Percentiles rank a stretch among this genome's conserved stretches.
Evolutionary conservation across 2,113 vertebrate genomes (phyloP).

Genomic region (Notiomystis cincta): DNA sequence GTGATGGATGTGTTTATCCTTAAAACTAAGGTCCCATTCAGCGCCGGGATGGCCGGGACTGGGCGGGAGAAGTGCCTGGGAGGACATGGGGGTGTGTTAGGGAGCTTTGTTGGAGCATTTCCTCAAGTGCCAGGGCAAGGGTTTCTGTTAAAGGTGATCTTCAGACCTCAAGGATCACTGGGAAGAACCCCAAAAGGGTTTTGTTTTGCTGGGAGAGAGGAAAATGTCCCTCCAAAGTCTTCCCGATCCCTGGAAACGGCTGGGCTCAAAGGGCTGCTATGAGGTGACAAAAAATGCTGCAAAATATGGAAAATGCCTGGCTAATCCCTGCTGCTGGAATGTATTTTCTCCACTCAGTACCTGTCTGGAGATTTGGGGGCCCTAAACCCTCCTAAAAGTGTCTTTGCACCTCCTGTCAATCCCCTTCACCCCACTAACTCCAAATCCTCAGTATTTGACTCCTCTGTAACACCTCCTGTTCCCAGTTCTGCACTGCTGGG

Average conservation of each 20-base stretch:
- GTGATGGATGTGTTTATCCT: slow-evolving; percentile 59
- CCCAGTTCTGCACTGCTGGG: neutral
- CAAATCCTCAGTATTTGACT: neutral
- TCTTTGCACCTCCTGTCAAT: neutral
- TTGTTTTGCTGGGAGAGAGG: neutral
- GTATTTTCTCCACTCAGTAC: neutral
- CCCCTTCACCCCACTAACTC: neutral
- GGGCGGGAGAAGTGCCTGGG: neutral
- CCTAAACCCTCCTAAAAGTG: neutral
- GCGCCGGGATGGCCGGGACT: accelerated
- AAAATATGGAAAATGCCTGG: neutral
- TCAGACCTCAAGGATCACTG: neutral
- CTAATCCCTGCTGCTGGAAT: neutral
- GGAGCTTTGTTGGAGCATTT: neutral
- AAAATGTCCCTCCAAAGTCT: neutral
- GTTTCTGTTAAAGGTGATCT: neutral
- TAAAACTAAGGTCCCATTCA: slow-evolving; percentile 48
- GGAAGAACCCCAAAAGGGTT: neutral
- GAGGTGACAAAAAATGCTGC: neutral
- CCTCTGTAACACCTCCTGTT: neutral
- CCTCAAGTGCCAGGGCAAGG: neutral
- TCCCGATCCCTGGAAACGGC: accelerated
- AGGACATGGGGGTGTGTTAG: neutral
- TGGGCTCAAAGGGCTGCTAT: accelerated
- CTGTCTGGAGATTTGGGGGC: neutral